A percentile compares a stretch with the other conserved stretches of the same genome.
Conservation (phyloP, 2,888 invertebrate species). For the Eucera pruinosa region DNA sequence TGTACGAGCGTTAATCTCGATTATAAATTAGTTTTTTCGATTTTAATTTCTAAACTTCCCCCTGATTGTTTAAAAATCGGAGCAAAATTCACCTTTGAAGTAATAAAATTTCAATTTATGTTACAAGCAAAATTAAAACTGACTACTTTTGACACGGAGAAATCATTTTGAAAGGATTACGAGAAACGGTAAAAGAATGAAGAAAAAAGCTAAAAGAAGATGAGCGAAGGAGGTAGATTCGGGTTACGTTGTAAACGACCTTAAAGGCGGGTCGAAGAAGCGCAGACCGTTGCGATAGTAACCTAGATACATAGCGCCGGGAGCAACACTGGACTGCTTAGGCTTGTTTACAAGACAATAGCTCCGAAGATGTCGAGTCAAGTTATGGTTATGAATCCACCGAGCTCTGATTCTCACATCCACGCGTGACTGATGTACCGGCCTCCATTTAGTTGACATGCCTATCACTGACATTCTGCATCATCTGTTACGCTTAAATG, state of each 20-base stretch:
- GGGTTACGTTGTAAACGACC: slow-evolving; percentile 77
- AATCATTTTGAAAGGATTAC: slow-evolving; percentile 41
- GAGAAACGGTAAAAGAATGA: slow-evolving; percentile 45
- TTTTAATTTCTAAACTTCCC: not conserved
- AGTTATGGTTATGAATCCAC: slow-evolving; percentile 75
- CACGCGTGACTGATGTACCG: slow-evolving; percentile 37
- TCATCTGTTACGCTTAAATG: not conserved
- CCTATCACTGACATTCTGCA: slow-evolving; percentile 17
- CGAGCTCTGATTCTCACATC: slow-evolving; percentile 58
- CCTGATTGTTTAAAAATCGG: not conserved
- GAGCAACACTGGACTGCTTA: slow-evolving; percentile 65
- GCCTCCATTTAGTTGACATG: slow-evolving; percentile 3
- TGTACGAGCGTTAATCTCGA: too few relatives aligned
- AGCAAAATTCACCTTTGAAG: too few relatives aligned
- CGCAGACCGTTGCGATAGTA: slow-evolving; percentile 77
- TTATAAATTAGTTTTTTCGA: not conserved
- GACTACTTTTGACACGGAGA: slow-evolving; percentile 6
- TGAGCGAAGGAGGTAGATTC: slow-evolving; percentile 71
- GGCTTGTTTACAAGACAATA: slow-evolving; percentile 71
- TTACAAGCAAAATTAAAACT: too few relatives aligned
- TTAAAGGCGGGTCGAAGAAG: slow-evolving; percentile 73
- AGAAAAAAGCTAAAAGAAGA: slow-evolving; percentile 25
- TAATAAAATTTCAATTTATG: not conserved
- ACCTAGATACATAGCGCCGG: slow-evolving; percentile 76
- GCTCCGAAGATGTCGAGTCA: slow-evolving; percentile 43